Evolutionary conservation across 2,888 invertebrate genomes (phyloP).

Genomic region (Rhorus exstirpatorius): DNA sequence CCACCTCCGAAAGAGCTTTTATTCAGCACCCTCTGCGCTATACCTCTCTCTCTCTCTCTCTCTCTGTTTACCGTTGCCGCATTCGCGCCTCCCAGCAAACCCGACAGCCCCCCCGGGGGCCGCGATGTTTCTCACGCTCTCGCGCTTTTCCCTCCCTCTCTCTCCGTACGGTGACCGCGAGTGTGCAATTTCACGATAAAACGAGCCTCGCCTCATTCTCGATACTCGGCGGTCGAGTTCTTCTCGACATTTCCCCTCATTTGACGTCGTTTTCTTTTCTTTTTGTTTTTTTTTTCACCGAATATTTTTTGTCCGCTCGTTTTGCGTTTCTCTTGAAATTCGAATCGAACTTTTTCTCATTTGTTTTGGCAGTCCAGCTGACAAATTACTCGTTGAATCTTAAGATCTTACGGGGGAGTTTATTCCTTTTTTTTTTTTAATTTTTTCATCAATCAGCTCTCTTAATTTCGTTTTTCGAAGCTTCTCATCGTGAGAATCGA

Average conservation of each 20-base stretch:
- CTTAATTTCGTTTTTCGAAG: conserved; percentile 5
- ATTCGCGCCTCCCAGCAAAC: conserved; percentile 35
- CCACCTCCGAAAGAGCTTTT: conserved; percentile 46
- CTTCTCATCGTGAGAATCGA: conserved; percentile 12
- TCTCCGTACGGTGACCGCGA: conserved; percentile 10
- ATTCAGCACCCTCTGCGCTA: conserved; percentile 53
- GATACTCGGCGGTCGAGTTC: conserved; percentile 43
- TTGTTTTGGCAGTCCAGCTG: too few species aligned
- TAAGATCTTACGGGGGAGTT: too few species aligned
- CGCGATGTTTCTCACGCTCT: conserved; percentile 28
- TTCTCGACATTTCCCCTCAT: conserved; percentile 38
- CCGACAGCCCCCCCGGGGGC: background rate
- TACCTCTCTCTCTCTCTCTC: conserved; percentile 63
- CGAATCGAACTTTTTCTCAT: too few species aligned
- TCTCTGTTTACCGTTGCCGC: conserved; percentile 25
- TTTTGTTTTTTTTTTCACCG: conserved; percentile 3
- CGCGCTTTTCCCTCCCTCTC: conserved; percentile 11
- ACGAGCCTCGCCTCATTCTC: conserved; percentile 37
- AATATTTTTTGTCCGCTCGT: background rate
- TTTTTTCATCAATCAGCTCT: conserved; percentile 51
- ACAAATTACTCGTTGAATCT: too few species aligned
- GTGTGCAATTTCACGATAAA: conserved; percentile 55
- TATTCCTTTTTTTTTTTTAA: background rate
- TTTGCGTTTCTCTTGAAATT: background rate
- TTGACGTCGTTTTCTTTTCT: conserved; percentile 28